Evolutionary conservation across 2,888 invertebrate genomes (phyloP).

Genomic region (Crepidodera aurea): DNA sequence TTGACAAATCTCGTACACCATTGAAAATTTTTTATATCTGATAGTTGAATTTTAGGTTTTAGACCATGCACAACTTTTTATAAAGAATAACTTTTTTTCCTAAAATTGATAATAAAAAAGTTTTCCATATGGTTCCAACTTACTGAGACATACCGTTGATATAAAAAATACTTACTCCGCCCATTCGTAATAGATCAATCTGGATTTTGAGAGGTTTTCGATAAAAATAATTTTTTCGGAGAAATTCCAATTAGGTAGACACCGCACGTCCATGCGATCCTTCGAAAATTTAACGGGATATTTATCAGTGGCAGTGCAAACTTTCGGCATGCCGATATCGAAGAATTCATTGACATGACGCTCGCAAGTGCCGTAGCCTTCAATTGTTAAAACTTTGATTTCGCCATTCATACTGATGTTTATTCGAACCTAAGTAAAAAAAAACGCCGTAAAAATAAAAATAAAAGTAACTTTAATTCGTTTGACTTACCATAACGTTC

Average conservation of each 20-base stretch:
- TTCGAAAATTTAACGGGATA: conserved; percentile 52
- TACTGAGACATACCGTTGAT: too few relatives aligned
- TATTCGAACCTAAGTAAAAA: conserved; percentile 34
- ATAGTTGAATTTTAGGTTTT: too few relatives aligned
- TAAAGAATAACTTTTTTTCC: too few relatives aligned
- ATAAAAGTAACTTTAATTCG: not conserved
- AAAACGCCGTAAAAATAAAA: too few relatives aligned
- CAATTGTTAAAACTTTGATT: conserved; percentile 1
- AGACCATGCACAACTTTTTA: too few relatives aligned
- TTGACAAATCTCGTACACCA: too few relatives aligned
- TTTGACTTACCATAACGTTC: conserved; percentile 50
- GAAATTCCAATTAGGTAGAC: conserved; percentile 53
- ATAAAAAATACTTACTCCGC: conserved; percentile 51
- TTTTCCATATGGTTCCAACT: too few relatives aligned
- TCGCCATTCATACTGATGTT: conserved; percentile 18
- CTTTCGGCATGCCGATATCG: conserved; percentile 18
- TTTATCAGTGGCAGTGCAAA: conserved; percentile 8
- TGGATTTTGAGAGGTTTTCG: conserved; percentile 55
- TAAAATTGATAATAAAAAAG: too few relatives aligned
- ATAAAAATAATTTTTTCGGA: conserved; percentile 58
- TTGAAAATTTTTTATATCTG: too few relatives aligned
- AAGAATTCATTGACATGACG: conserved; percentile 4
- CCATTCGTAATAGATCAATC: conserved; percentile 58
- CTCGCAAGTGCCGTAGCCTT: conserved; percentile 4
- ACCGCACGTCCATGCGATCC: too few relatives aligned